Conservation (phyloP, 2,888 invertebrate species). For the Apoderus coryli region DNA sequence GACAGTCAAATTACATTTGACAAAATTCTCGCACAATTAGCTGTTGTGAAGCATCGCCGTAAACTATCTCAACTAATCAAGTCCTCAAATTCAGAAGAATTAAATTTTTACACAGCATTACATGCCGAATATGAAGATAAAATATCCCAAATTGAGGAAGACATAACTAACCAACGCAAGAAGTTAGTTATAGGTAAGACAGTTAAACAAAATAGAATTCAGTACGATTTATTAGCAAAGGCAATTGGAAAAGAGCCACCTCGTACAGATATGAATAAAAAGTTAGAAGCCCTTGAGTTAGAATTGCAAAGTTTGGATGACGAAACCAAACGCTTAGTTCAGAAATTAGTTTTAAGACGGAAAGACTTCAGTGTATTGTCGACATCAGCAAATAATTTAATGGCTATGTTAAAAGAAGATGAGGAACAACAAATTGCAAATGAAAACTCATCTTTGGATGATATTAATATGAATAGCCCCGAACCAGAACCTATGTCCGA, state of each 20-base stretch:
- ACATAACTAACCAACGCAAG: conserved; percentile 68
- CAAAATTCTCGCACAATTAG: conserved; percentile 65
- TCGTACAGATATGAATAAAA: conserved; percentile 61
- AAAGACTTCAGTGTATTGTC: conserved; percentile 85
- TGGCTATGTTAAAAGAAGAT: conserved; percentile 49
- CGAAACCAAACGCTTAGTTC: conserved; percentile 56
- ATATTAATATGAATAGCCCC: conserved; percentile 32
- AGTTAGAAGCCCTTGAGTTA: conserved; percentile 52
- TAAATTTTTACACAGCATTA: conserved; percentile 66
- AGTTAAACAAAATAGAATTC: conserved; percentile 77
- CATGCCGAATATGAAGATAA: conserved; percentile 63
- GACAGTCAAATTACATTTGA: conserved; percentile 45
- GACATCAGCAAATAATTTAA: conserved; percentile 73
- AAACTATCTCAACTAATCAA: conserved; percentile 67
- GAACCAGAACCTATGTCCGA: conserved; percentile 6
- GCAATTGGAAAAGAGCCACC: conserved; percentile 84
- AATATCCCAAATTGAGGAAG: conserved; percentile 64
- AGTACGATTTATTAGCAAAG: conserved; percentile 86
- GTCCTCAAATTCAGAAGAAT: conserved; percentile 70
- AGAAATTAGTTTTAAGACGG: conserved; percentile 64
- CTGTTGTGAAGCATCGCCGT: conserved; percentile 79
- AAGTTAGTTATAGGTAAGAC: conserved; percentile 72
- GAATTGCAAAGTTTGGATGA: conserved; percentile 57
- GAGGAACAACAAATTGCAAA: conserved; percentile 29
- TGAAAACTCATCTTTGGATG: conserved; percentile 28